phyloP scores from a whole-genome alignment of 2,888 invertebrate genomes.

The Strigamia crassipes region DNA sequence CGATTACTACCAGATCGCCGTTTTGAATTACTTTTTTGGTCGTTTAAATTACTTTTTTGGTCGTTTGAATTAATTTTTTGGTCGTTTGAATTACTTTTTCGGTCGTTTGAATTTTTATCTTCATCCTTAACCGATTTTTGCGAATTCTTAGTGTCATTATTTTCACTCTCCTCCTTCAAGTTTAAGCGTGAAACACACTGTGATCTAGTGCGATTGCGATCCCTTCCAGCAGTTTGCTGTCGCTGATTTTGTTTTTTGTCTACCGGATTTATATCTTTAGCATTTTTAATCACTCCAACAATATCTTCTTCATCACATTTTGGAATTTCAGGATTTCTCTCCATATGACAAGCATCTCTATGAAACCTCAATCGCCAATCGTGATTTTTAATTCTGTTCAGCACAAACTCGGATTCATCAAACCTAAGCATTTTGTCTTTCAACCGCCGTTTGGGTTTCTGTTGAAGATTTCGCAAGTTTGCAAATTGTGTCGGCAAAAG shows the following conservation, averaged over 20 bases:
- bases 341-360: not conserved
- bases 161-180: too few relatives aligned
- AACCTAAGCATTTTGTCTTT: not conserved
- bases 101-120: too few relatives aligned
- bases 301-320: not conserved
- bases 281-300: not conserved
- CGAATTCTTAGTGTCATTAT: too few relatives aligned
- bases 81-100: too few relatives aligned
- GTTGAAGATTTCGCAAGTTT: not conserved
- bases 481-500: not conserved
- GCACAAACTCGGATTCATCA: not conserved
- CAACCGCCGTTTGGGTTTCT: not conserved
- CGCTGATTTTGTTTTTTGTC: not conserved
- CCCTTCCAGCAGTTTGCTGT: not conserved
- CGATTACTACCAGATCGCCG: too few relatives aligned
- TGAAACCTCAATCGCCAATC: not conserved
- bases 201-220: not conserved
- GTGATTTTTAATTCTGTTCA: not conserved
- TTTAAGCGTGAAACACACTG: too few relatives aligned
- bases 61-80: too few relatives aligned
- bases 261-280: not conserved
- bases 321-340: not conserved
- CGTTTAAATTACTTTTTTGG: too few relatives aligned
- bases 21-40: too few relatives aligned
- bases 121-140: too few relatives aligned